These are phyloP conservation scores for Drosophila pruinosa DNA, from an alignment of 1,140 invertebrate species.

Conservation along the genomic window DNA sequence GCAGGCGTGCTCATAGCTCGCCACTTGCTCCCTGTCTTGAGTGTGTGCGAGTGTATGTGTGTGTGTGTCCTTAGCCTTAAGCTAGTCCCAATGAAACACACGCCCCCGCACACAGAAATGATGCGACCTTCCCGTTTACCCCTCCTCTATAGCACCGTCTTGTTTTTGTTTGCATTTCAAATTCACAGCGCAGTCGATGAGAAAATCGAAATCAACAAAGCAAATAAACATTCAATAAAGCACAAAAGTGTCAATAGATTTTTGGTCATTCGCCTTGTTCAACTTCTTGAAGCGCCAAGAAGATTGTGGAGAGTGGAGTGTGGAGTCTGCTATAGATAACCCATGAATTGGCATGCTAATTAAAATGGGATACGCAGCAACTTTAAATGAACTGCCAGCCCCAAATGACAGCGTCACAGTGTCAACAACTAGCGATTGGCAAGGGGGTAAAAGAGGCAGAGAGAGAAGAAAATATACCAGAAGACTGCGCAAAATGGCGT, in stretches of 20 bases:
- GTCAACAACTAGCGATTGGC: conserved; percentile 30
- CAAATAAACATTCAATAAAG: conserved; percentile 78
- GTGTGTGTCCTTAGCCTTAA: conserved; percentile 33
- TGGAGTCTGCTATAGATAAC: conserved; percentile 12
- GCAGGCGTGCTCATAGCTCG: conserved; percentile 44
- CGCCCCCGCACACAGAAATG: conserved; percentile 3
- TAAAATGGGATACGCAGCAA: conserved; percentile 58
- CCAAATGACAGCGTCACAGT: conserved; percentile 59
- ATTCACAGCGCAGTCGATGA: conserved; percentile 64
- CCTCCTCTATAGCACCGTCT: background rate
- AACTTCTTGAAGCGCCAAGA: background rate
- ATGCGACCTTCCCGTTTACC: background rate
- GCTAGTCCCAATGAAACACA: conserved; percentile 23
- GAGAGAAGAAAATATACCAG: background rate
- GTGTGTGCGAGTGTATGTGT: conserved; percentile 4
- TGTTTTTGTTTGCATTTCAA: conserved; percentile 72
- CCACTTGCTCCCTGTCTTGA: background rate
- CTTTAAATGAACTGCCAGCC: conserved; percentile 78
- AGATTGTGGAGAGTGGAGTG: background rate
- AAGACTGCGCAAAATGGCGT: conserved; percentile 10
- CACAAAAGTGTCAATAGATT: conserved; percentile 73
- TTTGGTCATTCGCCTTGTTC: conserved; percentile 24
- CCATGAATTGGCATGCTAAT: conserved; percentile 57
- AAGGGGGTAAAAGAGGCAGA: background rate
- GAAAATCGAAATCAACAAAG: conserved; percentile 76